Conservation (phyloP, 2,888 invertebrate species). For the Lasioglossum figueresi region DNA sequence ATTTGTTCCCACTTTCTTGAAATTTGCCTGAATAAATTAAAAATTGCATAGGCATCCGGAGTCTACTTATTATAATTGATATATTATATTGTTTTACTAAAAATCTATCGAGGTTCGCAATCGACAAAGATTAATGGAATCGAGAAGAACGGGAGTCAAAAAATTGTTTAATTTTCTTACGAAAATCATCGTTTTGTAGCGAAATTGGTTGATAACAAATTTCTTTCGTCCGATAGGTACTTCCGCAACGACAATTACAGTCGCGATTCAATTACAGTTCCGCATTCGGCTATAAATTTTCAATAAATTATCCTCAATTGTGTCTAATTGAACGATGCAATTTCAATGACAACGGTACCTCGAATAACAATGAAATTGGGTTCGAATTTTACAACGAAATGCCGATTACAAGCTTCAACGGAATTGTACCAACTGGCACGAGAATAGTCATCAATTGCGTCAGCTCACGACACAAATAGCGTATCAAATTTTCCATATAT, state of each 20-base stretch:
- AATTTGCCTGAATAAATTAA: too few relatives aligned
- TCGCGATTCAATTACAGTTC: neutral
- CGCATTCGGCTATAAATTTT: neutral
- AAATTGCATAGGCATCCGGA: too few relatives aligned
- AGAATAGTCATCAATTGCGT: slow-evolving; percentile 8
- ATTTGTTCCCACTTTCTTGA: too few relatives aligned
- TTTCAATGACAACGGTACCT: neutral
- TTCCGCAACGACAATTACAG: neutral
- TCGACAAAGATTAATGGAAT: neutral
- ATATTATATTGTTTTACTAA: too few relatives aligned
- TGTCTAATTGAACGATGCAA: slow-evolving; percentile 18
- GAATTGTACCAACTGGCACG: neutral
- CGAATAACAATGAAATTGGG: slow-evolving; percentile 22
- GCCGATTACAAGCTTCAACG: slow-evolving; percentile 18
- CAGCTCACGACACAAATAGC: neutral
- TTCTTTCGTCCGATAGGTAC: neutral
- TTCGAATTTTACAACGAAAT: slow-evolving; percentile 10
- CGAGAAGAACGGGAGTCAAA: neutral
- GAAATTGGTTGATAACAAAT: neutral
- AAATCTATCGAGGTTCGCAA: neutral
- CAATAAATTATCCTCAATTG: neutral
- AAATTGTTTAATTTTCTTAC: neutral
- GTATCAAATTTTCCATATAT: neutral
- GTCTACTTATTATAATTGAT: too few relatives aligned
- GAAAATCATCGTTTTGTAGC: neutral